Evolutionary conservation across 2,797 vertebrate genomes (phyloP).

Genomic region (Alca torda): DNA sequence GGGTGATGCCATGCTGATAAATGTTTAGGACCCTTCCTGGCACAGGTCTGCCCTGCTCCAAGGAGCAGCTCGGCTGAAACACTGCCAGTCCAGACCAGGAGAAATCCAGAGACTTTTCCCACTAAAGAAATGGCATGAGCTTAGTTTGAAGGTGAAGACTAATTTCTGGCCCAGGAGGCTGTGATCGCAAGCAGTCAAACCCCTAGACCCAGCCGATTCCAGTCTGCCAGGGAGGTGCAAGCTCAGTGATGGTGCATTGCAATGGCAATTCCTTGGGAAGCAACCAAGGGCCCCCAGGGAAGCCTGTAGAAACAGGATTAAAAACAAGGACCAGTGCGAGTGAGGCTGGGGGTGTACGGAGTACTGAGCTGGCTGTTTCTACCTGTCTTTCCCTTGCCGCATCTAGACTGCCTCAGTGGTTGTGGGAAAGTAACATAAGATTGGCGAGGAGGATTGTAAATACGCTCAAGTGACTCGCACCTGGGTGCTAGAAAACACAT

Average conservation of each 20-base stretch:
- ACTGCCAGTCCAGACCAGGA: not conserved
- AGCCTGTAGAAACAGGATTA: not conserved
- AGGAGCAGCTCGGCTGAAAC: not conserved
- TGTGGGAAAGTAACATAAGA: too few species aligned
- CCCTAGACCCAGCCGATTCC: rapidly evolving
- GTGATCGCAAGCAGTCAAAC: not conserved
- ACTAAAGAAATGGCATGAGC: not conserved
- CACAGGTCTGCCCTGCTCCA: not conserved
- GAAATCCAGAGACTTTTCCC: not conserved
- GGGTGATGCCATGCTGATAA: rapidly evolving
- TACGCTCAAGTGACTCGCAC: too few species aligned
- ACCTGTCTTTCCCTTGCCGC: not conserved
- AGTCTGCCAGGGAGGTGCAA: not conserved
- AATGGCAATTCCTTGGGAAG: rapidly evolving
- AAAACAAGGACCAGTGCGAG: not conserved
- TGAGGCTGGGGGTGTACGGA: rapidly evolving
- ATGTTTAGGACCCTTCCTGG: not conserved
- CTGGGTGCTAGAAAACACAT: too few species aligned
- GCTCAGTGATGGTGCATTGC: rapidly evolving
- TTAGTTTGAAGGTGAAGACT: not conserved
- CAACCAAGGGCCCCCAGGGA: rapidly evolving
- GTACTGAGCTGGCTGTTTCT: not conserved
- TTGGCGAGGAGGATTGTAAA: too few species aligned
- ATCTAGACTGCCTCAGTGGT: too few species aligned
- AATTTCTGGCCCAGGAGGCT: not conserved